phyloP scores from a whole-genome alignment of 2,113 vertebrate genomes.

The Lepidothrix coronata region DNA sequence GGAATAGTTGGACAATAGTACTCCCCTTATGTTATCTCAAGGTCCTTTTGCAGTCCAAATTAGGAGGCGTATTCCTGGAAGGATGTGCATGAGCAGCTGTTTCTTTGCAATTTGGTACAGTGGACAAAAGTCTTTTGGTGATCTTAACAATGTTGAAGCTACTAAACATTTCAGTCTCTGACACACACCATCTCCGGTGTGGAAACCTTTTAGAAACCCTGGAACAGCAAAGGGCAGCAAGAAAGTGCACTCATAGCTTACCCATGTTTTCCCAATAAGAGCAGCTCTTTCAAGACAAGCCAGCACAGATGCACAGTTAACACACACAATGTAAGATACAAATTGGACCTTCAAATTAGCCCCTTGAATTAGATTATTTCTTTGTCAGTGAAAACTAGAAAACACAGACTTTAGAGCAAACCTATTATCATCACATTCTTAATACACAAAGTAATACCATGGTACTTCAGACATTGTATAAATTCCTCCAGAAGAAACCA shows the following conservation, averaged over 20 bases:
- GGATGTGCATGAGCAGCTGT: too few species aligned
- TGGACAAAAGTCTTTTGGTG: too few species aligned
- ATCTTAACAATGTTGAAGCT: too few species aligned
- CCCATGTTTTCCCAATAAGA: neutral
- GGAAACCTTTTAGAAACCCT: neutral
- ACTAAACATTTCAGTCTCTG: too few species aligned
- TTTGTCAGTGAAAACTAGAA: neutral
- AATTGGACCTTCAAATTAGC: neutral
- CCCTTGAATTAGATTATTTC: neutral
- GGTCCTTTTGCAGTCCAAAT: too few species aligned
- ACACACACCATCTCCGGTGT: fast-evolving
- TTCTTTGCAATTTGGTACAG: too few species aligned
- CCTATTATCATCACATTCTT: neutral
- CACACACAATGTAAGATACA: neutral
- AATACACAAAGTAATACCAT: neutral
- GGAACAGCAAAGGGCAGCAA: neutral
- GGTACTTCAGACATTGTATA: neutral
- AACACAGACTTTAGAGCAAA: neutral
- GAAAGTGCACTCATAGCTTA: neutral
- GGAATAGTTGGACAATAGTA: too few species aligned
- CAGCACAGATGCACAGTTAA: neutral
- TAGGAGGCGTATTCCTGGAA: too few species aligned
- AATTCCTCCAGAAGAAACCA: neutral
- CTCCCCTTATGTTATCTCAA: too few species aligned
- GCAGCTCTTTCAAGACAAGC: neutral